Evolutionary conservation across 1,140 invertebrate species (phyloP).

Genomic region (Linepithema humile): DNA sequence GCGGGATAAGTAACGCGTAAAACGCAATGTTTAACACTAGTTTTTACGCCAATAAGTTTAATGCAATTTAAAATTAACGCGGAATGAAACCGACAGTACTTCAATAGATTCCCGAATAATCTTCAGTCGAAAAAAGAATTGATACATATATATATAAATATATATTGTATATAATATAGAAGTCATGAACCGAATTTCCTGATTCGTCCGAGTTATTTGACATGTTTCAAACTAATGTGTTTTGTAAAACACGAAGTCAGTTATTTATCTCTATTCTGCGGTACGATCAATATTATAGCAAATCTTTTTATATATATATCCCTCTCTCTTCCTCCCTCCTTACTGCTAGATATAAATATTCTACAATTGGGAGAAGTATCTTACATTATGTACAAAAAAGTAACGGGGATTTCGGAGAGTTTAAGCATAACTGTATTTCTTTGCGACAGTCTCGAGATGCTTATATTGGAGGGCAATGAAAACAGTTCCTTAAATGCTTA

Average conservation of each 20-base stretch:
- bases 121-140: too few relatives aligned
- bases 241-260: conserved; percentile 18
- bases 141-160: too few relatives aligned
- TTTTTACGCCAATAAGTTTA: conserved; percentile 6
- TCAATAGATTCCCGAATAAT: conserved; percentile 2
- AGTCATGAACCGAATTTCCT: conserved; percentile 68
- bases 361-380: conserved; percentile 74
- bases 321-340: too few relatives aligned
- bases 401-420: conserved; percentile 64
- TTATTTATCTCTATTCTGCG: conserved; percentile 6
- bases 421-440: conserved; percentile 34
- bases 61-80: conserved; percentile 15
- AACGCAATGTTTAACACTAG: conserved; percentile 22
- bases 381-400: conserved; percentile 82
- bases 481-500: conserved; percentile 22
- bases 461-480: background rate
- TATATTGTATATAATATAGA: conserved; percentile 36
- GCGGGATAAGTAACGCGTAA: background rate
- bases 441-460: conserved; percentile 48
- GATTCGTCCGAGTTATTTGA: conserved; percentile 63
- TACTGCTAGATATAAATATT: conserved; percentile 73
- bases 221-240: conserved; percentile 39
- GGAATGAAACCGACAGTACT: background rate
- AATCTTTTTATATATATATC: conserved; percentile 25
- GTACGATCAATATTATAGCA: conserved; percentile 4